A percentile compares a stretch with the other conserved stretches of the same genome.
phyloP scores from a whole-genome alignment of 2,113 vertebrate species.

The Thunnus maccoyii region DNA sequence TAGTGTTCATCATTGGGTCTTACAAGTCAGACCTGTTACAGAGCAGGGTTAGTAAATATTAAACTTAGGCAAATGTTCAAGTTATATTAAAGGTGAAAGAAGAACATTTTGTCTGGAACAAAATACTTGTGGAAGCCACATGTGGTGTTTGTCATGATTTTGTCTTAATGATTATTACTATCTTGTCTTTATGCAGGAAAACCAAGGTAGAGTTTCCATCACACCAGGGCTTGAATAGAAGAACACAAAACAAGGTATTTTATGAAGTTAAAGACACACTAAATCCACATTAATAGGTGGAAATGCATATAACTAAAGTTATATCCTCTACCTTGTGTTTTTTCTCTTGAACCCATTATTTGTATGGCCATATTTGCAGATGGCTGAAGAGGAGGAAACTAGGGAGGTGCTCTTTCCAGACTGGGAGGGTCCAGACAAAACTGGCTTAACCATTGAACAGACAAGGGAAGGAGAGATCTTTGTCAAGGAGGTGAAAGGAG shows the following conservation, averaged over 20 bases:
- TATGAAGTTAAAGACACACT: neutral
- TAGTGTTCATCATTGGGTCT: slow-evolving; percentile 67
- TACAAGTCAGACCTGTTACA: neutral
- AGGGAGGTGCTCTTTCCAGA: slow-evolving; percentile 93
- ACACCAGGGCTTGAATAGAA: slow-evolving; percentile 59
- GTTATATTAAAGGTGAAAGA: neutral
- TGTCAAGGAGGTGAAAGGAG: slow-evolving; percentile 90
- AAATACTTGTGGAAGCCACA: neutral
- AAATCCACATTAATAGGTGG: neutral
- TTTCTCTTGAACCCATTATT: neutral
- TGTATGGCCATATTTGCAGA: slow-evolving; percentile 64
- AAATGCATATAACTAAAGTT: neutral
- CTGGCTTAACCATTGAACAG: slow-evolving; percentile 92
- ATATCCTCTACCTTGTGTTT: neutral
- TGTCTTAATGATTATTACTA: slow-evolving; percentile 5
- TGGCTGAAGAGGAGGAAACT: slow-evolving; percentile 92
- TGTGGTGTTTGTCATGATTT: neutral
- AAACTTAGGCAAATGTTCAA: neutral
- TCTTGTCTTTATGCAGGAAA: slow-evolving; percentile 67
- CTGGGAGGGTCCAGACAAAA: slow-evolving; percentile 92
- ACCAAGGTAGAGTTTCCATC: slow-evolving; percentile 58
- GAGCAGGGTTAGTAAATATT: neutral
- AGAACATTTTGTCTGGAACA: neutral
- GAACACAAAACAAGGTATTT: slow-evolving; percentile 77
- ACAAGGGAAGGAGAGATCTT: slow-evolving; percentile 89